Base-by-base conservation (phyloP, 2,113 vertebrate genomes). In the Arvicanthis niloticus region DNA sequence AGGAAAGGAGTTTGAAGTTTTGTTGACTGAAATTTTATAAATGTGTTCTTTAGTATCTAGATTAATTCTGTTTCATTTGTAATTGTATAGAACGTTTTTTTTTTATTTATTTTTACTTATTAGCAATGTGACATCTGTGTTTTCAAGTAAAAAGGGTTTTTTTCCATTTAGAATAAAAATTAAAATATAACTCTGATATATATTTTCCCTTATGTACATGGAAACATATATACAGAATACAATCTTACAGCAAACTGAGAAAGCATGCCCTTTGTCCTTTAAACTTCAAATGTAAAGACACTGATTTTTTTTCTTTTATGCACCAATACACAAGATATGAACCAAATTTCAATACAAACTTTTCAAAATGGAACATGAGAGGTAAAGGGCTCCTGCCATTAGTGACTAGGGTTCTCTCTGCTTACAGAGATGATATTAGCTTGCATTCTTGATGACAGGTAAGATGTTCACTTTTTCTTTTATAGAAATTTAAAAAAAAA, bases 161-260 rank as follows among this genome's bases (percentile, higher is more conserved):
- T 95, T 98, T 96, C 98, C 1, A 91, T 98, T 98, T 96, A 97
- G 98, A 99, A 99, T 98, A 99, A 98, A 99, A 99, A 99, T 99
- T 99, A 99, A 99, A 99, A 99, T 99, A 99, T 98, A 99, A 99
- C 98, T 99, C 99, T 99, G 98, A 99, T 99, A 99, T 98, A 99
- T 98, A 98, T 98, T 98, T 98, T 98, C 97, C 98, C 88, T 98
- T 99, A 99, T 99, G 98, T 99, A 99, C 98, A 99, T 98, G 97
- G 98, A 98, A 99, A 98, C 97, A 98, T 99, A 99, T 99, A 98
- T 99, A 99, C 98, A 99, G 98, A 98, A 98, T 98, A 98, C 96
- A 98, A 98, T 98, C 98, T 98, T 98, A 98, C 98, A 99, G 96
- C 96, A 98, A 98, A 99, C 98, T 87, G 97, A 98, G 97, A 98